Evolutionary conservation across 2,113 vertebrate genomes (phyloP), one percentile per base, ranked within the genome.

Genomic region (Leiothrix lutea): DNA sequence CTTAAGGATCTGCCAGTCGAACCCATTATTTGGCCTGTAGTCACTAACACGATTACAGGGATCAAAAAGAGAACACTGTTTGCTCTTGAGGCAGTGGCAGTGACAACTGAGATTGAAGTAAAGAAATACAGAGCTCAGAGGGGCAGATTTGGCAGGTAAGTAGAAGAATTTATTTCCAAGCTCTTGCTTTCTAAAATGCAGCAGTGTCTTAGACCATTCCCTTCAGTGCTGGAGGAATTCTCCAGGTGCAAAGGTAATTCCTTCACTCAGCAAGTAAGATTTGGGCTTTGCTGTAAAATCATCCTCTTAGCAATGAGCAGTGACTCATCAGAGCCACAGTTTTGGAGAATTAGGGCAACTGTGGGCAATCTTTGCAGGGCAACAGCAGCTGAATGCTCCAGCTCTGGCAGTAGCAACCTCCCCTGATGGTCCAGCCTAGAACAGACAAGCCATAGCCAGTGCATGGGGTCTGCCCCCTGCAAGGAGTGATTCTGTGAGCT

Each of bases 81-180:
- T 54, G 62, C 60, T 92, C 25, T 61, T 74, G 65, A 83, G 61
- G 40, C 72, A 90, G 28, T 42, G 31, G 42, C 72, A 74, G 18
- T 53, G 56, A 51, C 47, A 90, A 50, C 23, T 51, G 88, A 81
- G 62, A 70, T 13, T 53, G 60, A 95, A 80, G 53, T 10, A 66
- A 78, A n/a, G 36, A 56, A 88, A 89, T 18, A 53, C 13, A 62
- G 77, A 95, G 48, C 60, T 91, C 57, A 84, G 47, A 87, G n/a
- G 22, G 42, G 57, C 24, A 60, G 57, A 86, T 91, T 69, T 89
- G 36, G 36, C 48, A 75, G 53, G 28, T 62, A 80, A 86, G 45
- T 45, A 56, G 58, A 56, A 60, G 25, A 82, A 90, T 40, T 67
- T 58, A 29, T 89, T 84, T 91, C 78, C 48, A 60, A 65, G 33